Percentiles rank a stretch among this genome's conserved stretches.
Evolutionary conservation across 2,113 vertebrate genomes (phyloP).

Genomic region (Protobothrops mucrosquamatus): DNA sequence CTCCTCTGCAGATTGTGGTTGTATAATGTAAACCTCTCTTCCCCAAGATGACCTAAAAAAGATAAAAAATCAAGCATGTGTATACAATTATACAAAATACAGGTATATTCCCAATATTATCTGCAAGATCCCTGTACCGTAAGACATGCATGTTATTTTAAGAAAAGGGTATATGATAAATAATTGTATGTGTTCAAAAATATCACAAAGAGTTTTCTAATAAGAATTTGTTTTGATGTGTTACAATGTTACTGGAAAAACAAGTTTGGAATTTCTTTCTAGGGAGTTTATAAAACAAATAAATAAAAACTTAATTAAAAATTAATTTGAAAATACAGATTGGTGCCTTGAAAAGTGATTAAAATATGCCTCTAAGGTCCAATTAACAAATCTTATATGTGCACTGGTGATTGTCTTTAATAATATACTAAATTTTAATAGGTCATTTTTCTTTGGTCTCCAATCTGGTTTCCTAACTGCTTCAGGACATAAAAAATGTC

Average conservation of each 20-base stretch:
- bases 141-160: background rate
- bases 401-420: background rate
- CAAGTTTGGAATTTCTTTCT: conserved; percentile 3
- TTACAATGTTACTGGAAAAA: conserved; percentile 19
- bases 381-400: conserved; percentile 7
- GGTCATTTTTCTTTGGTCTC: background rate
- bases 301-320: conserved; percentile 28
- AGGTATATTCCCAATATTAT: background rate
- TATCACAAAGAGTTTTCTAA: background rate
- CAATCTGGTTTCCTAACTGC: background rate
- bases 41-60: background rate
- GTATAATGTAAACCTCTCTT: background rate
- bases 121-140: background rate
- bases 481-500: background rate
- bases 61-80: background rate
- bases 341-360: conserved; percentile 30
- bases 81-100: background rate
- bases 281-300: background rate
- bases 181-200: background rate
- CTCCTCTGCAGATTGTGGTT: background rate
- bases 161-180: background rate
- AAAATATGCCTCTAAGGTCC: conserved; percentile 6
- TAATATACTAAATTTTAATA: background rate
- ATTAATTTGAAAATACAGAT: conserved; percentile 17
- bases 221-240: background rate